Evolutionary conservation across 2,113 vertebrate species (phyloP).

Genomic region (Calypte anna): DNA sequence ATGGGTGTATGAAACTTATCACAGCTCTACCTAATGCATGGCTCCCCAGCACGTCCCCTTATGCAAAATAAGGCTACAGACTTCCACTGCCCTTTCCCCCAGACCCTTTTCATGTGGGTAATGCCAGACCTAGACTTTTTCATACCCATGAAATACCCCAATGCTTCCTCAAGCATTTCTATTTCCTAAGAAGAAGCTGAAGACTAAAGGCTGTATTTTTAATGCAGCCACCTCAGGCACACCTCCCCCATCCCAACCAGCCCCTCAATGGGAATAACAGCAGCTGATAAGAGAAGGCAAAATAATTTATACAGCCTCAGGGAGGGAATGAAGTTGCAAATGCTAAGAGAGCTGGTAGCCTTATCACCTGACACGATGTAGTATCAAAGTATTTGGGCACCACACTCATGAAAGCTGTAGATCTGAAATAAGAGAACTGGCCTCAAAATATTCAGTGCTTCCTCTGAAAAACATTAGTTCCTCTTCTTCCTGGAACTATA

Average conservation of each 20-base stretch:
- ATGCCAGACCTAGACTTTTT: background rate
- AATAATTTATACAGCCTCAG: background rate
- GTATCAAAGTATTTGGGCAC: background rate
- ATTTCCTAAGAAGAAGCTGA: background rate
- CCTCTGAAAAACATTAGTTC: background rate
- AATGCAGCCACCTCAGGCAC: background rate
- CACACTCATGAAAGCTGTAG: background rate
- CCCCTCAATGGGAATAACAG: background rate
- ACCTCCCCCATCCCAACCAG: rapidly evolving
- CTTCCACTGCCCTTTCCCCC: background rate
- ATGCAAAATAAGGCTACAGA: background rate
- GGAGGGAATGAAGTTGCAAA: background rate
- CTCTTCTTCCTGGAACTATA: background rate
- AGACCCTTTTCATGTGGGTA: background rate
- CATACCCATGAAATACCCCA: background rate
- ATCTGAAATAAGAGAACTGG: background rate
- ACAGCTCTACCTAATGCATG: background rate
- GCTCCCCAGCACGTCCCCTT: background rate
- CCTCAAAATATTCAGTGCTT: background rate
- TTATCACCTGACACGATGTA: background rate
- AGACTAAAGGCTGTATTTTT: background rate
- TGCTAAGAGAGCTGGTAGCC: rapidly evolving
- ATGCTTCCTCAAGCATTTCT: background rate
- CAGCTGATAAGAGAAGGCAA: background rate
- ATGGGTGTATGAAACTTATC: background rate